Evolutionary conservation across 2,797 vertebrate genomes (phyloP).

Genomic region (Saxicola maurus): DNA sequence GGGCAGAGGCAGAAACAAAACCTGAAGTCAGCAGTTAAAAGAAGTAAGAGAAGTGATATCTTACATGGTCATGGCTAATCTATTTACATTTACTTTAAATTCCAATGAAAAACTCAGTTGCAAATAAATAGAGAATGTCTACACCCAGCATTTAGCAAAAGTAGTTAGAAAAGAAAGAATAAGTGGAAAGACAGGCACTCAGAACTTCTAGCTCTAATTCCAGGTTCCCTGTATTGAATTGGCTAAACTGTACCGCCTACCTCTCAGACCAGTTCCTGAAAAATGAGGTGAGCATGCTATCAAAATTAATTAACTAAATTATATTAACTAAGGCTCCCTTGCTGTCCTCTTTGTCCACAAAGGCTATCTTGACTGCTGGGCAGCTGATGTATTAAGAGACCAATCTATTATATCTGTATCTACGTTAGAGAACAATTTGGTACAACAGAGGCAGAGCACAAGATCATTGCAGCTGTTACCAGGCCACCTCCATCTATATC

Average conservation of each 20-base stretch:
- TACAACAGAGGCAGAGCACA: neutral
- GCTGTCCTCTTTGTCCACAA: neutral
- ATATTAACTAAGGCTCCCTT: neutral
- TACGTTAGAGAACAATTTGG: neutral
- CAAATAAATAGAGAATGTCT: neutral
- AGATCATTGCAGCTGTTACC: neutral
- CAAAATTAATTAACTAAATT: slow-evolving; percentile 7
- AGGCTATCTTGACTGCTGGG: neutral
- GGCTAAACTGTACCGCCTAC: neutral
- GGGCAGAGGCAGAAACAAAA: neutral
- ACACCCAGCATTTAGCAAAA: neutral
- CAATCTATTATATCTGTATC: neutral
- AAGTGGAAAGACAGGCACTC: neutral
- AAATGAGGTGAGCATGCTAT: neutral
- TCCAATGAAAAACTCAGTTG: neutral
- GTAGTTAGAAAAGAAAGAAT: neutral
- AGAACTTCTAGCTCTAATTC: neutral
- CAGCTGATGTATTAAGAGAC: neutral
- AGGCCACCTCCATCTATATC: neutral
- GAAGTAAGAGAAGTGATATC: slow-evolving; percentile 4
- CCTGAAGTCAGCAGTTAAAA: neutral
- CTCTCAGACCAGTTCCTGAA: neutral
- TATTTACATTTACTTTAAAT: slow-evolving; percentile 22
- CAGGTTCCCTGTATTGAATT: neutral
- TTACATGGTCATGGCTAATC: slow-evolving; percentile 8